Base-by-base conservation (phyloP, 2,797 vertebrate genomes). In the Amazonetta brasiliensis region DNA sequence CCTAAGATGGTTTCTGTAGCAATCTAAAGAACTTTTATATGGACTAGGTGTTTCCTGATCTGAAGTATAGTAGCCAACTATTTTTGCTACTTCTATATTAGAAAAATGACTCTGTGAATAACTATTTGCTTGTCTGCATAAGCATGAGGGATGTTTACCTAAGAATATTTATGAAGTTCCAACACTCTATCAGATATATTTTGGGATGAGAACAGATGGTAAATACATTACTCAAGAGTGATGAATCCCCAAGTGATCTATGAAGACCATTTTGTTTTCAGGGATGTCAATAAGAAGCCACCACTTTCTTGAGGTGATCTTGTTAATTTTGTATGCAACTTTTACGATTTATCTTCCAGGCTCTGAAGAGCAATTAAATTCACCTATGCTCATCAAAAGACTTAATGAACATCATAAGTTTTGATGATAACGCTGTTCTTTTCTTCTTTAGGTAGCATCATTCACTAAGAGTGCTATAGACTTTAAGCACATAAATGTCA, bases 371-470 rank as follows among this genome's bases (percentile, higher is more conserved):
- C 82, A 95, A 94, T 96, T 95, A 94, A 95, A 92, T 89, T 91
- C 92, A 90, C 89, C 92, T 96, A 68, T 86, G 69, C 82, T 93
- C 73, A 94, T 96, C 87, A 93, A 89, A 94, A 94, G 84, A 62
- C 89, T 92, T 96, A 94, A 94, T 91, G 89, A 81, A 62, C 60
- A 84, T 88, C 82, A 35, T 96, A 94, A 95, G 84, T 89, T 96
- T 88, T 96, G 84, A 85, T 78, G 87, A 89, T 88, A 96, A 92
- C 30, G 17, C 52, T 86, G 59, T 87, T 95, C 79, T 87, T 69
- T 89, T 92, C 74, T 92, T 81, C 58, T 68, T 80, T 78, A 85
- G 58, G 30, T 88, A 84, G 58, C 62, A 85, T 92, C 31, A 35
- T 85, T 94, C 44, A 55, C 37, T 48, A 52, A 41, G 26, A 72